These are phyloP conservation scores for Caradrina clavipalpis DNA, from an alignment of 2,888 invertebrate genomes.

Conservation along the genomic window DNA sequence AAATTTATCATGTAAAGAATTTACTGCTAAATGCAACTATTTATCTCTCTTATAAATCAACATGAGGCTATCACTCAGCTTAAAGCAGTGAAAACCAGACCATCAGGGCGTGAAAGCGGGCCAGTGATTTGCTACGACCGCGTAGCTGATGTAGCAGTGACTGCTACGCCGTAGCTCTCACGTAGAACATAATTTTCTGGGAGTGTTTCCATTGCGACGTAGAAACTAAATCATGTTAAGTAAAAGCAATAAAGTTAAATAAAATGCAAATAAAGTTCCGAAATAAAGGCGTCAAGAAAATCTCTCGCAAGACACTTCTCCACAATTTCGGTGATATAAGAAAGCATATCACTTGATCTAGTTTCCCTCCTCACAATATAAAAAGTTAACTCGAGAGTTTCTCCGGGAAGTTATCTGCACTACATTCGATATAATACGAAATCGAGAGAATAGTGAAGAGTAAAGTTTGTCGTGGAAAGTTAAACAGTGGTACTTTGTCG, in stretches of 20 bases:
- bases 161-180: slow-evolving; percentile 46
- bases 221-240: slow-evolving; percentile 7
- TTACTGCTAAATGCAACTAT: neutral
- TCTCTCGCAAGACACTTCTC: slow-evolving; percentile 11
- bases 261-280: slow-evolving; percentile 7
- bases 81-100: slow-evolving; percentile 4
- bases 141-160: slow-evolving; percentile 41
- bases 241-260: neutral
- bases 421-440: slow-evolving; percentile 74
- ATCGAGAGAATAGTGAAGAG: slow-evolving; percentile 74
- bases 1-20: neutral
- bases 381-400: slow-evolving; percentile 71
- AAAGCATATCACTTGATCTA: slow-evolving; percentile 64
- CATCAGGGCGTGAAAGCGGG: slow-evolving; percentile 13
- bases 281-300: slow-evolving; percentile 15
- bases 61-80: neutral
- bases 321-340: slow-evolving; percentile 51
- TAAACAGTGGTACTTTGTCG: slow-evolving; percentile 76
- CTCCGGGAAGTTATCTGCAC: slow-evolving; percentile 68
- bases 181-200: slow-evolving; percentile 34
- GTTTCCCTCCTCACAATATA: slow-evolving; percentile 65
- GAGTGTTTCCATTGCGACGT: slow-evolving; percentile 1
- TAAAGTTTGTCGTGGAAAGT: slow-evolving; percentile 77
- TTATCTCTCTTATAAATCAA: neutral
- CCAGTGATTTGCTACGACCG: slow-evolving; percentile 37